Conservation (phyloP, 2,797 vertebrate species). For the Adrianichthys oophorus region DNA sequence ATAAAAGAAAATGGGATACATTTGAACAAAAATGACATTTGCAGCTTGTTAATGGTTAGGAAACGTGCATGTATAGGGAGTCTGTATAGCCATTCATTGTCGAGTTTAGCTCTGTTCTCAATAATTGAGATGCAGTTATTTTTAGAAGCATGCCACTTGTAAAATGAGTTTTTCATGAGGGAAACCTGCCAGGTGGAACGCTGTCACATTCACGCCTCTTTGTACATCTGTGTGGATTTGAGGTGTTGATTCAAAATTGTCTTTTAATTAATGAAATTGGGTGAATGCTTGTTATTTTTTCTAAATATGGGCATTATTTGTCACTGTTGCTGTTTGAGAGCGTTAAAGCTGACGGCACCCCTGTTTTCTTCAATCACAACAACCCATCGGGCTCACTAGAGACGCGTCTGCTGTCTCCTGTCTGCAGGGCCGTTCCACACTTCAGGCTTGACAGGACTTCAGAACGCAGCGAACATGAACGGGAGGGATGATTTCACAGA, state of each 20-base stretch:
- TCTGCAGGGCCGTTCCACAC: conserved; percentile 81
- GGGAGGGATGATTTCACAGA: conserved; percentile 80
- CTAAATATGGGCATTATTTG: neutral
- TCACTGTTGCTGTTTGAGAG: neutral
- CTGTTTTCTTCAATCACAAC: neutral
- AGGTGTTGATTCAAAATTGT: neutral
- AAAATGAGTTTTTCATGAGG: neutral
- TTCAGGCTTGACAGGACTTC: conserved; percentile 76
- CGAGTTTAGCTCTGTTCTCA: neutral
- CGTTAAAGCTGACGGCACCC: neutral
- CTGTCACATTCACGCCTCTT: neutral
- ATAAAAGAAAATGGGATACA: no score
- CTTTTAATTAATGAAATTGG: neutral
- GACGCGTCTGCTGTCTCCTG: conserved; percentile 11
- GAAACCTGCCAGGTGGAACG: neutral
- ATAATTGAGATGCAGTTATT: neutral
- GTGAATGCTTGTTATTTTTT: neutral
- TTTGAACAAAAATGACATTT: no score
- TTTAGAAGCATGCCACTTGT: neutral
- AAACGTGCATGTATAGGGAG: neutral
- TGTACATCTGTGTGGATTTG: neutral
- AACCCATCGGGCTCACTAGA: neutral
- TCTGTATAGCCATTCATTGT: neutral
- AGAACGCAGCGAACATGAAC: conserved; percentile 82
- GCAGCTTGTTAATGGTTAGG: neutral